A percentile compares a stretch with the other conserved stretches of the same genome.
Conservation (phyloP, 2,797 vertebrate genomes). For the Onychomys leucogaster region DNA sequence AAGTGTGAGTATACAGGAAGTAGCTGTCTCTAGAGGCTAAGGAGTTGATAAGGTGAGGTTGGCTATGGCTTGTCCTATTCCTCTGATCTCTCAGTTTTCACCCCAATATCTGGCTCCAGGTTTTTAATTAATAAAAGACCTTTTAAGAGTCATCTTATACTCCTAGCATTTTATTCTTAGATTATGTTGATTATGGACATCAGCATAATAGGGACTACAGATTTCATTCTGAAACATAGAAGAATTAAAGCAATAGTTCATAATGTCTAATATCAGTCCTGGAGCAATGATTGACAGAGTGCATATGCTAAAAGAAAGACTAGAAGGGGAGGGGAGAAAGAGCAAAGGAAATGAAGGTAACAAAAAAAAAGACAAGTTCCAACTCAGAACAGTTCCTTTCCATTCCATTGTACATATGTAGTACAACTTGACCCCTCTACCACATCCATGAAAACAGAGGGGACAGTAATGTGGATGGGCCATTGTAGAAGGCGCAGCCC, state of each 20-base stretch:
- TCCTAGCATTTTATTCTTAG: background rate
- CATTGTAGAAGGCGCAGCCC: background rate
- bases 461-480: background rate
- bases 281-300: slow-evolving; percentile 47
- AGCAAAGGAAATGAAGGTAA: background rate
- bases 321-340: background rate
- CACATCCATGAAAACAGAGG: background rate
- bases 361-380: background rate
- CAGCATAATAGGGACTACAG: background rate
- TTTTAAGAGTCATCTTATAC: too few relatives aligned
- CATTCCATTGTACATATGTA: background rate
- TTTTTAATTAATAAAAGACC: too few relatives aligned
- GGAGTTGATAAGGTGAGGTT: too few relatives aligned
- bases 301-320: background rate
- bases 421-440: background rate
- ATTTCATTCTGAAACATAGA: slow-evolving; percentile 4
- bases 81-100: too few relatives aligned
- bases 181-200: background rate
- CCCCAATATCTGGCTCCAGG: too few relatives aligned
- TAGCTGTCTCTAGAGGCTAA: too few relatives aligned
- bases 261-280: background rate
- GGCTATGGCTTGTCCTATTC: too few relatives aligned
- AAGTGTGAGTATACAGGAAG: too few relatives aligned
- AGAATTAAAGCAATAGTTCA: background rate
- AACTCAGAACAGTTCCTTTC: background rate